phyloP scores from a whole-genome alignment of 2,888 invertebrate species.

The Conchocele bisecta region DNA sequence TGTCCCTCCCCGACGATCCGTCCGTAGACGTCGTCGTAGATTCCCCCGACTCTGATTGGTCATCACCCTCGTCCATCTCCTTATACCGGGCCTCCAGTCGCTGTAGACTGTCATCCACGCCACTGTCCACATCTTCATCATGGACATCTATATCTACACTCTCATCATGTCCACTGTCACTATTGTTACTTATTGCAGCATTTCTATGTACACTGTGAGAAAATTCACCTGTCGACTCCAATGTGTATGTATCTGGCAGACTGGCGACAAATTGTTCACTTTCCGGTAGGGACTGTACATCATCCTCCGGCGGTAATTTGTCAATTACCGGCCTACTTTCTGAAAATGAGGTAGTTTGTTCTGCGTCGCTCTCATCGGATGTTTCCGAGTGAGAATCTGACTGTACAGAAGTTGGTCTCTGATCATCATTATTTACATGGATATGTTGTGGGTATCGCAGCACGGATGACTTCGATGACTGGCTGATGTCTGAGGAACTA shows the following conservation, averaged over 20 bases:
- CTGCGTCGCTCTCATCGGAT: slow-evolving; percentile 5
- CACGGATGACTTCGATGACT: neutral
- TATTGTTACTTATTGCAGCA: slow-evolving; percentile 82
- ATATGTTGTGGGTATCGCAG: neutral
- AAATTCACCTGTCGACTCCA: slow-evolving; percentile 10
- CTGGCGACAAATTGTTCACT: slow-evolving; percentile 23
- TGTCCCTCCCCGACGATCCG: slow-evolving; percentile 35
- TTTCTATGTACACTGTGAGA: slow-evolving; percentile 82
- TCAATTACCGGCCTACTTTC: neutral
- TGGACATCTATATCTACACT: slow-evolving; percentile 12
- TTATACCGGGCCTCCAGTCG: slow-evolving; percentile 13
- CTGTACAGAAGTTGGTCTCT: neutral
- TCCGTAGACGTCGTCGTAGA: slow-evolving; percentile 14
- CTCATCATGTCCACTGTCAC: slow-evolving; percentile 10
- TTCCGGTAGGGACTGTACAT: neutral
- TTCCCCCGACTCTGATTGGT: slow-evolving; percentile 25
- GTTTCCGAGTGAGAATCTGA: slow-evolving; percentile 37
- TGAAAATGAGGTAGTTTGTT: slow-evolving; percentile 48
- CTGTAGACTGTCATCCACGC: slow-evolving; percentile 14
- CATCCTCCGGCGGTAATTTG: neutral
- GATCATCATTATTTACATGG: no score
- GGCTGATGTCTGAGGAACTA: neutral
- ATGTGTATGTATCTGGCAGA: slow-evolving; percentile 23
- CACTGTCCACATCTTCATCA: slow-evolving; percentile 26
- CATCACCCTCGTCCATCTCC: slow-evolving; percentile 24